Evolutionary conservation across 2,113 vertebrate genomes (phyloP).

Genomic region (Cepphus grylle): DNA sequence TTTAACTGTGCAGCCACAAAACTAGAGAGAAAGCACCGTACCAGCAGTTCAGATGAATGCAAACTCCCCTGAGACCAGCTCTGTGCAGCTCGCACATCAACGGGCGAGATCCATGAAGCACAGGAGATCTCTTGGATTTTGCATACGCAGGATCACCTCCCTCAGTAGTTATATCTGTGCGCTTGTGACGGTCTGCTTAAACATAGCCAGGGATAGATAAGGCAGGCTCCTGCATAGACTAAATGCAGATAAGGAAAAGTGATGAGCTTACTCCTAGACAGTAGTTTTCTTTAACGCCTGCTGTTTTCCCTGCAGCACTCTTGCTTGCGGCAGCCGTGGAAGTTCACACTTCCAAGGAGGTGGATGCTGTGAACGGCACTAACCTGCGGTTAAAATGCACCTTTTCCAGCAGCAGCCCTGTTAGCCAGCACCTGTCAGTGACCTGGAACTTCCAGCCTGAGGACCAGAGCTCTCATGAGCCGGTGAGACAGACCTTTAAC

Average conservation of each 20-base stretch:
- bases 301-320: constrained; percentile 60
- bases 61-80: background rate
- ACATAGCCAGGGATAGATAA: background rate
- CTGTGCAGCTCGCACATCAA: background rate
- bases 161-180: background rate
- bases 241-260: background rate
- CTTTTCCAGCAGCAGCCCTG: constrained; percentile 77
- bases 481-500: constrained; percentile 71
- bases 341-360: constrained; percentile 77
- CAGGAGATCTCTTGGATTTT: background rate
- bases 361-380: constrained; percentile 90
- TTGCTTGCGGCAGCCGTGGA: constrained; percentile 75
- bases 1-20: background rate
- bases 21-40: background rate
- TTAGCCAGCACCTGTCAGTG: constrained; percentile 66
- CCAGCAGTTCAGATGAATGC: background rate
- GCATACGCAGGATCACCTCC: background rate
- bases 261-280: background rate
- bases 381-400: constrained; percentile 88
- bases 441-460: constrained; percentile 89
- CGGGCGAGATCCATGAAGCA: background rate
- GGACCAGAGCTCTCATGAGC: constrained; percentile 73
- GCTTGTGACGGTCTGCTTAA: background rate
- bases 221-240: background rate
- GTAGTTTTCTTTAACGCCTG: background rate